phyloP scores from a whole-genome alignment of 2,888 invertebrate genomes.

The Rhagium mordax region DNA sequence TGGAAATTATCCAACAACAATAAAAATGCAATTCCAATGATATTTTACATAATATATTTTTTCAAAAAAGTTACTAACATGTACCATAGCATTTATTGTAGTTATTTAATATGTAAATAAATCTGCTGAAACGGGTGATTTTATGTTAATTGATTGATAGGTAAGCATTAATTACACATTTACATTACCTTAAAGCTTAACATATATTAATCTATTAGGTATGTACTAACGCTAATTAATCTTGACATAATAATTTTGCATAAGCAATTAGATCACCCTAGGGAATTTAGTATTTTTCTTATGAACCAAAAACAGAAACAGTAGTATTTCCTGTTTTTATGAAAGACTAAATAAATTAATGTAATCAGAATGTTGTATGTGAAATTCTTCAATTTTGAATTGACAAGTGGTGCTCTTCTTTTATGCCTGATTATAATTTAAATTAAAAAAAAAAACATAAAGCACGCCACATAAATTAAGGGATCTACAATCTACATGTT shows the following conservation, averaged over 20 bases:
- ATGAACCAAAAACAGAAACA: no score
- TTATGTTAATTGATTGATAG: background rate
- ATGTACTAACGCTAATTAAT: background rate
- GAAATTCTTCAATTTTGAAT: no score
- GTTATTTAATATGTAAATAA: constrained; percentile 32
- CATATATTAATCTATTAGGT: constrained; percentile 1
- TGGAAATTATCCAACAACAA: constrained; percentile 41
- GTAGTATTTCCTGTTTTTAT: no score
- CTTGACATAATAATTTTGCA: background rate
- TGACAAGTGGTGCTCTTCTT: no score
- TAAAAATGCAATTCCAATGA: constrained; percentile 35
- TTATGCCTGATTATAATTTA: no score
- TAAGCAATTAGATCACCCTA: background rate
- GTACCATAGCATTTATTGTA: background rate
- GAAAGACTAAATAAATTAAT: no score
- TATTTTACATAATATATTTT: constrained; percentile 24
- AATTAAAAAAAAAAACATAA: no score
- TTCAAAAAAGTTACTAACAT: background rate
- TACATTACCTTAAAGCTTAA: background rate
- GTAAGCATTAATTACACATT: background rate
- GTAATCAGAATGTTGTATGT: no score
- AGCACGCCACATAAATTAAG: no score
- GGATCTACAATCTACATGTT: no score
- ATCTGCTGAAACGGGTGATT: constrained; percentile 5
- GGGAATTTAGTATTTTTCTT: background rate